Evolutionary conservation across 2,888 invertebrate genomes (phyloP), one percentile per base, ranked within the genome.

Genomic region (Microplitis manilae): DNA sequence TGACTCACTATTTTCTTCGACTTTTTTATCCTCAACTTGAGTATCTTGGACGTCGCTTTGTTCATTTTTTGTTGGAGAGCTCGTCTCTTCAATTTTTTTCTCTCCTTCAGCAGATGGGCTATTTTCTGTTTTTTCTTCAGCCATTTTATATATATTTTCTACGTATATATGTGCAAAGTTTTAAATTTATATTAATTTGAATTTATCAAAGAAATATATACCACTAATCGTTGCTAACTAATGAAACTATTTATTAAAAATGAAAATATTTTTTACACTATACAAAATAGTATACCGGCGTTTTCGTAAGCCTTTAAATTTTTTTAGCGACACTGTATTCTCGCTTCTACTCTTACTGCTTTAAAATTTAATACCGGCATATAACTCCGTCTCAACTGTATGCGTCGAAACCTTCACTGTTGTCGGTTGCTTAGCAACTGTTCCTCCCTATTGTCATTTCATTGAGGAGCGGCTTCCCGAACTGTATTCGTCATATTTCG

Each of bases 41-140:
- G 79, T 92, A 80, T 93, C 92, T 39, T 92, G 92, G 64, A 91
- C 72, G 40, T 86, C 86, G n/a, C 87, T 87, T 71, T 86, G 85
- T 65, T 81, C 83, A 74, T 85, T 85, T 77, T 83, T 83, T 61
- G 86, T 83, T 77, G 87, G 86, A 38, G 87, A 80, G 15, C 71
- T 85, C 75, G 86, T 84, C 83, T 92, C 92, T 79, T 89, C 86
- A 62, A 92, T 91, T 85, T 92, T 92, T 90, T 92, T 92, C 89
- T 92, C 93, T 82, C 92, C 91, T 87, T 91, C 92, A 78, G 91
- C 92, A 86, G 83, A 85, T 80, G 88, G 88, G 82, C 86, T 88
- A 72, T 86, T 89, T 82, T 87, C 87, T 84, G 84, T 89, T 86
- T 86, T 89, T 75, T 90, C 89, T 82, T 90, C 89, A 80, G 89